phyloP scores from a whole-genome alignment of 2,113 vertebrate genomes.

The Turnix velox region DNA sequence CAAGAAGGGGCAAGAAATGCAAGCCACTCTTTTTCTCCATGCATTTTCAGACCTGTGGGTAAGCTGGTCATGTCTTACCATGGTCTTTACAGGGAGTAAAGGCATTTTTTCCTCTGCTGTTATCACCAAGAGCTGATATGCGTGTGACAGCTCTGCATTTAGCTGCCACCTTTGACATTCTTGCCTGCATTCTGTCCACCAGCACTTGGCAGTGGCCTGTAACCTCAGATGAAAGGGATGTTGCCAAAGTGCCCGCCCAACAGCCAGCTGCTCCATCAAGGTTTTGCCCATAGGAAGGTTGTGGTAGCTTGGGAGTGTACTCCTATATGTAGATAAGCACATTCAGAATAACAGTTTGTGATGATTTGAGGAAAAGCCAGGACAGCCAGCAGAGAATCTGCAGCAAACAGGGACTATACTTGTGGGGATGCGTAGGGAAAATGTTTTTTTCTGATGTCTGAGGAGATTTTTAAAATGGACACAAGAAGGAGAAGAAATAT shows the following conservation, averaged over 20 bases:
- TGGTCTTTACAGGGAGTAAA: neutral
- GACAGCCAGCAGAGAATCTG: neutral
- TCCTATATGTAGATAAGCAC: neutral
- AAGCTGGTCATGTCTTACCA: neutral
- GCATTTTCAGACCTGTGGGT: neutral
- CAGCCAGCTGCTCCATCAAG: neutral
- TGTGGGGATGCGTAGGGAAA: neutral
- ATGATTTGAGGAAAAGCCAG: neutral
- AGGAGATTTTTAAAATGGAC: neutral
- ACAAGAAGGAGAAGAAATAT: neutral
- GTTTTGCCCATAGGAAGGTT: neutral
- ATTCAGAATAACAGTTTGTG: neutral
- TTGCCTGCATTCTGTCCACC: slow-evolving; percentile 18
- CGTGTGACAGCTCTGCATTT: neutral
- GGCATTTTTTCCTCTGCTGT: neutral
- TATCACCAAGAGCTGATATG: slow-evolving; percentile 20
- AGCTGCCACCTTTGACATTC: neutral
- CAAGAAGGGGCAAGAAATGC: neutral
- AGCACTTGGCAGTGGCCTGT: slow-evolving; percentile 1
- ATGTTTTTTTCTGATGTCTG: neutral
- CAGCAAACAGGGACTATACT: neutral
- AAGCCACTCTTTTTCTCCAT: neutral
- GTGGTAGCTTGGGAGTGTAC: neutral
- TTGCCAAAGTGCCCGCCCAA: neutral
- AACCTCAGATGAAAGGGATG: neutral